Evolutionary conservation across 2,113 vertebrate species (phyloP), one percentile per base, ranked within the genome.

Genomic region (Cryptotis parvus): DNA sequence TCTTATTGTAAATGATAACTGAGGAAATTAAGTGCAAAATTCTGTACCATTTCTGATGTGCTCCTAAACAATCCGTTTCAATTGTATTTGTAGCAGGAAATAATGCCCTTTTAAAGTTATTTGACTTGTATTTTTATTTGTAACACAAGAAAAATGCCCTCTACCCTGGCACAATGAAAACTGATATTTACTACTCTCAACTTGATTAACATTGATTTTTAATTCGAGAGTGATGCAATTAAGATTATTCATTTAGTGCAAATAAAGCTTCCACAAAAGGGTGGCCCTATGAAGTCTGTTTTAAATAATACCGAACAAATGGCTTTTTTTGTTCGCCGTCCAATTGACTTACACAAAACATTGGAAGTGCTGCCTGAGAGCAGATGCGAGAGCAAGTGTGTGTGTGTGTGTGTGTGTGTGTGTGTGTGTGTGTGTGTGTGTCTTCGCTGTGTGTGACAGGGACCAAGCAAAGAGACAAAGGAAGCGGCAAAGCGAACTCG

Each of bases 1-100:
- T 98, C 98, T 98, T 97, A 98, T 98, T 99, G 98, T 98, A 99
- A 99, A 99, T 99, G 98, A 98, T 98, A 98, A 98, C 98, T 98
- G 98, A 98, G 98, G 98, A 98, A 98, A 99, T 99, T 98, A 98
- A 98, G 98, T 98, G 98, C 98, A 98, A 98, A 99, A 98, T 98
- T 98, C 98, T 98, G 98, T 98, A 98, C 98, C 98, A 97, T 98
- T 98, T 97, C 97, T 98, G 98, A 98, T 98, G 97, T 97, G 97
- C 97, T 98, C 97, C 96, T 97, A 97, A 98, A 98, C 98, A 98
- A 96, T 97, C 97, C 98, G 97, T 97, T 98, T 98, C 97, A 98
- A 98, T 98, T 98, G 97, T 97, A 97, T 98, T 98, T 98, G 98
- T 96, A 97, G 97, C 98, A 97, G 97, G 98, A 98, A 97, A 97